A percentile compares a stretch with the other conserved stretches of the same genome.
Conservation (phyloP, 2,888 invertebrate species). For the Tromatobia lineatoria region DNA sequence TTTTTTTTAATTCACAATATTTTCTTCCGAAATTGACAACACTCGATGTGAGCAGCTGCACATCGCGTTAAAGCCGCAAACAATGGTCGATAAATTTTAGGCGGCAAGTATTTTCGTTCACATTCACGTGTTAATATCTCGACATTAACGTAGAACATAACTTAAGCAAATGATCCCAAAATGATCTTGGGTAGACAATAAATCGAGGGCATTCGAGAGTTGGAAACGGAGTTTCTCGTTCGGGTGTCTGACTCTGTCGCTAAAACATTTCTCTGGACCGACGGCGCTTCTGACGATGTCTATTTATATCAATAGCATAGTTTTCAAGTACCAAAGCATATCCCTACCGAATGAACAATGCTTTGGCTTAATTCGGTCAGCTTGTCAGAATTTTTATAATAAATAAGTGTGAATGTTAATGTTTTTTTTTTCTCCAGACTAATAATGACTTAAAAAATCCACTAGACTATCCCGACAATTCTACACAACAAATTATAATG, state of each 20-base stretch:
- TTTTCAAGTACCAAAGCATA: conserved; percentile 56
- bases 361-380: conserved; percentile 55
- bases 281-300: conserved; percentile 35
- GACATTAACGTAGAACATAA: conserved; percentile 20
- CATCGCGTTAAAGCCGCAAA: conserved; percentile 29
- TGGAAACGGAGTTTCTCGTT: conserved; percentile 38
- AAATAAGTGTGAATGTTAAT: neutral
- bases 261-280: conserved; percentile 57
- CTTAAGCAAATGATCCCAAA: conserved; percentile 17
- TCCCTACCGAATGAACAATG: conserved; percentile 62
- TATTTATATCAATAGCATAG: conserved; percentile 64
- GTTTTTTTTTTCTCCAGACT: neutral
- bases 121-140: conserved; percentile 10
- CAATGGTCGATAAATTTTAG: conserved; percentile 58
- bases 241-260: conserved; percentile 39
- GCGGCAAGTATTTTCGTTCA: conserved; percentile 1
- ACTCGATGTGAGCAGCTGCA: conserved; percentile 50
- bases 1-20: no score
- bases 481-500: neutral
- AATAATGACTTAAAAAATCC: neutral
- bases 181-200: conserved; percentile 53
- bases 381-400: conserved; percentile 14
- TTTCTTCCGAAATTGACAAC: no score
- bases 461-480: neutral
- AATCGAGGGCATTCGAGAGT: conserved; percentile 56